A percentile compares a stretch with the other conserved stretches of the same genome.
Conservation (phyloP, 2,888 invertebrate genomes). For the Blastobasis adustella region DNA sequence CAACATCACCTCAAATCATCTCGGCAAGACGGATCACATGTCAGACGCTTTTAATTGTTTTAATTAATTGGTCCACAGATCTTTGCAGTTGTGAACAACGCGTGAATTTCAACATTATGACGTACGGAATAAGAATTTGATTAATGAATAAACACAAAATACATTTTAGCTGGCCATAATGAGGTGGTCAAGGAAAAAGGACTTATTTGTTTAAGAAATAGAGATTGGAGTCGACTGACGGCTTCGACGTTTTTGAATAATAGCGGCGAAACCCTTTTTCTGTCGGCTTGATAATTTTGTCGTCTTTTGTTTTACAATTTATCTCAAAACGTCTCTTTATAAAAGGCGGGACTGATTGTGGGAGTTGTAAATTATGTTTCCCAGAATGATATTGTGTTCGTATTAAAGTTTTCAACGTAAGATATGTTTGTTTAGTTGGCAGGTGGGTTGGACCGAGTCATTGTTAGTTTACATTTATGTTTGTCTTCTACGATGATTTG, state of each 20-base stretch:
- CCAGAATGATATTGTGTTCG: neutral
- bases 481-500: too few species aligned
- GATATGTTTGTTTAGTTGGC: too few species aligned
- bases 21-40: neutral
- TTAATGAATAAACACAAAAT: conserved; percentile 2
- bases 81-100: conserved; percentile 6
- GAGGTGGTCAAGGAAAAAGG: neutral
- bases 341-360: conserved; percentile 1
- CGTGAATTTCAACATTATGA: conserved; percentile 8
- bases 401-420: too few species aligned
- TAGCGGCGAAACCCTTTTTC: conserved; percentile 3
- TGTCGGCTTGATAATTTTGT: conserved; percentile 9
- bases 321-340: conserved; percentile 5
- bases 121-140: conserved; percentile 8
- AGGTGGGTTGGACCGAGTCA: too few species aligned
- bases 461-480: too few species aligned
- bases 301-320: conserved; percentile 11
- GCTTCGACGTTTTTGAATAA: neutral
- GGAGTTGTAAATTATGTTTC: neutral
- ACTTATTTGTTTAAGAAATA: neutral
- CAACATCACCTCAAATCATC: too few species aligned
- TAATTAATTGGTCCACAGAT: conserved; percentile 9
- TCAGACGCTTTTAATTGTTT: conserved; percentile 9
- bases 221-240: neutral
- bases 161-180: neutral